These are phyloP conservation scores for Notodonta dromedarius DNA, from an alignment of 2,888 invertebrate species.

Conservation along the genomic window DNA sequence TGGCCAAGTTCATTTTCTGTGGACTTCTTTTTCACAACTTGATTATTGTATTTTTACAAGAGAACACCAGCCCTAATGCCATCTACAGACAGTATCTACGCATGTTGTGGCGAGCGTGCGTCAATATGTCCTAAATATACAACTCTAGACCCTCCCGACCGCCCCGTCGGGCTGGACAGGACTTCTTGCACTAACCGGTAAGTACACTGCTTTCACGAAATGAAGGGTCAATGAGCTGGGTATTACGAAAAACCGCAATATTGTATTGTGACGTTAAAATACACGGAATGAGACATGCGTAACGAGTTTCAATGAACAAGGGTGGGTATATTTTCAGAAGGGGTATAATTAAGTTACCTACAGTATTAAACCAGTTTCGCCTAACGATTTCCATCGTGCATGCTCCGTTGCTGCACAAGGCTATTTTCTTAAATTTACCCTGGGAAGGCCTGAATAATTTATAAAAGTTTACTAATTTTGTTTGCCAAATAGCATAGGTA, in stretches of 20 bases:
- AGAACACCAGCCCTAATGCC: constrained; percentile 15
- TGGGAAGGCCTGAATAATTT: too few species aligned
- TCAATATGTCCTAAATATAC: constrained; percentile 57
- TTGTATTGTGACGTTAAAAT: neutral
- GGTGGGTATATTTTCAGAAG: too few species aligned
- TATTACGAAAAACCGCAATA: neutral
- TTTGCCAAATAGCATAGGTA: too few species aligned
- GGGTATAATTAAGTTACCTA: too few species aligned
- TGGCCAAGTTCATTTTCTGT: too few species aligned
- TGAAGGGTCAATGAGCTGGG: neutral
- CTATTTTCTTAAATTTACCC: too few species aligned
- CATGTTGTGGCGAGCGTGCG: constrained; percentile 42
- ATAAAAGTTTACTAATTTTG: too few species aligned
- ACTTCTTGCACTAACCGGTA: neutral
- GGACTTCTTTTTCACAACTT: too few species aligned
- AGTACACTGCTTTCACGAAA: neutral
- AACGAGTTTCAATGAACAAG: too few species aligned
- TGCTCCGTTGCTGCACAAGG: too few species aligned
- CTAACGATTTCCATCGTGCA: too few species aligned
- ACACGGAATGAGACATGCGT: neutral
- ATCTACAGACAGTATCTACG: neutral
- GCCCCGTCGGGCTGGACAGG: neutral
- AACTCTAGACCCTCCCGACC: neutral
- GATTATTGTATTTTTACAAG: neutral
- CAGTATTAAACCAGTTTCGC: too few species aligned